Evolutionary conservation across 1,140 invertebrate species (phyloP).

Genomic region (Drosophila tristis): DNA sequence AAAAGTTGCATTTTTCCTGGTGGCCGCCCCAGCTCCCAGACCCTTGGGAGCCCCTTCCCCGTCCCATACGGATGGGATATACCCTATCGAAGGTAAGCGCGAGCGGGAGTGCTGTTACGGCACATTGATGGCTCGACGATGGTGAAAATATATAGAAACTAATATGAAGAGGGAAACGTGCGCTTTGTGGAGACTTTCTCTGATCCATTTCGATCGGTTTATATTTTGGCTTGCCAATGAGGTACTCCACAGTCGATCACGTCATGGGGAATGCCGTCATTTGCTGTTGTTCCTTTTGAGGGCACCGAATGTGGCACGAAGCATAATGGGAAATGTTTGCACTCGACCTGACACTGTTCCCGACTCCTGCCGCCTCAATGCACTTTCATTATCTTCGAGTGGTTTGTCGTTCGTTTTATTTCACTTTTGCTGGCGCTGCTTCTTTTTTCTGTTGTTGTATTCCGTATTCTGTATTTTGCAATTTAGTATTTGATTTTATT

Average conservation of each 20-base stretch:
- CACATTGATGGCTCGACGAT: too few species aligned
- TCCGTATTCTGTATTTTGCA: slow-evolving; percentile 17
- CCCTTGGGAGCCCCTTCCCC: slow-evolving; percentile 1
- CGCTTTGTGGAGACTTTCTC: background rate
- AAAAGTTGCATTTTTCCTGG: slow-evolving; percentile 74
- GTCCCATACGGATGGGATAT: slow-evolving; percentile 18
- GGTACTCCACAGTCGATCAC: background rate
- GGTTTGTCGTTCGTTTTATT: slow-evolving; percentile 41
- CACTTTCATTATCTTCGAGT: slow-evolving; percentile 80
- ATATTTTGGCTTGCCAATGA: too few species aligned
- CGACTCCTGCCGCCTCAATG: slow-evolving; percentile 68
- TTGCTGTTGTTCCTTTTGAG: slow-evolving; percentile 22
- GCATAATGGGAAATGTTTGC: slow-evolving; percentile 73
- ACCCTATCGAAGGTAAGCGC: slow-evolving; percentile 13
- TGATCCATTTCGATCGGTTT: background rate
- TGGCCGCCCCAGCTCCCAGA: too few species aligned
- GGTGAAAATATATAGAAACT: too few species aligned
- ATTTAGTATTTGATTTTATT: slow-evolving; percentile 38
- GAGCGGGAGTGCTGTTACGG: too few species aligned
- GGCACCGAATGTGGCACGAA: slow-evolving; percentile 57
- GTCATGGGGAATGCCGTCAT: background rate
- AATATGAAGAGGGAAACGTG: too few species aligned
- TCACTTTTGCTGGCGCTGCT: slow-evolving; percentile 6
- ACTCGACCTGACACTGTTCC: slow-evolving; percentile 70
- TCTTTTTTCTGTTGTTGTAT: slow-evolving; percentile 8